Percentiles rank a stretch among this genome's conserved stretches.
Conservation (phyloP, 2,888 invertebrate genomes). For the Trypoxylon attenuatum region DNA sequence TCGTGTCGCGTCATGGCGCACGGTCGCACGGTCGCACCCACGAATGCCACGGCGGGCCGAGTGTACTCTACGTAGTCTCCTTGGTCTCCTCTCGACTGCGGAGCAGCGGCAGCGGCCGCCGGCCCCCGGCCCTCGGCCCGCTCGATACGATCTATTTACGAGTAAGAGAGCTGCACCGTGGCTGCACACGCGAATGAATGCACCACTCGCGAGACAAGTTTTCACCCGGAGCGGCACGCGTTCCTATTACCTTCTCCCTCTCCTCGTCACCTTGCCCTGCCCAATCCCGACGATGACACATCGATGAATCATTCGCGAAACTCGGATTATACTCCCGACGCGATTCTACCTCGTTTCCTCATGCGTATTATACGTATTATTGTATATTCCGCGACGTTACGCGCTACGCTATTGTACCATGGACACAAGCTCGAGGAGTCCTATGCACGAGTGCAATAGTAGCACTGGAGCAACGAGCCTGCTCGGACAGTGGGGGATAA, state of each 20-base stretch:
- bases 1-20: too few species aligned
- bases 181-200: too few species aligned
- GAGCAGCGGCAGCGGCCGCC: too few species aligned
- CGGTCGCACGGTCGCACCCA: too few species aligned
- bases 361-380: too few species aligned
- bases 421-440: too few species aligned
- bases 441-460: neutral
- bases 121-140: neutral
- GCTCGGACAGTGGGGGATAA: slow-evolving; percentile 1
- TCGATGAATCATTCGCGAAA: slow-evolving; percentile 43
- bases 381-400: too few species aligned
- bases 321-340: neutral
- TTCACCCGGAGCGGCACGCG: slow-evolving; percentile 20
- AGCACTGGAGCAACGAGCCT: neutral
- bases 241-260: too few species aligned
- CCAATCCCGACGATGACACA: slow-evolving; percentile 55
- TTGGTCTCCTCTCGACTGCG: slow-evolving; percentile 11
- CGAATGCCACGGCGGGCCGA: slow-evolving; percentile 5
- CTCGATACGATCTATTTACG: slow-evolving; percentile 50
- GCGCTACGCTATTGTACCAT: too few species aligned
- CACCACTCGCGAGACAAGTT: slow-evolving; percentile 31
- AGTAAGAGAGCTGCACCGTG: slow-evolving; percentile 46
- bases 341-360: too few species aligned
- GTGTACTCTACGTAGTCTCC: slow-evolving; percentile 10
- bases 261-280: too few species aligned